phyloP scores from a whole-genome alignment of 2,797 vertebrate genomes.

The Balearica regulorum region DNA sequence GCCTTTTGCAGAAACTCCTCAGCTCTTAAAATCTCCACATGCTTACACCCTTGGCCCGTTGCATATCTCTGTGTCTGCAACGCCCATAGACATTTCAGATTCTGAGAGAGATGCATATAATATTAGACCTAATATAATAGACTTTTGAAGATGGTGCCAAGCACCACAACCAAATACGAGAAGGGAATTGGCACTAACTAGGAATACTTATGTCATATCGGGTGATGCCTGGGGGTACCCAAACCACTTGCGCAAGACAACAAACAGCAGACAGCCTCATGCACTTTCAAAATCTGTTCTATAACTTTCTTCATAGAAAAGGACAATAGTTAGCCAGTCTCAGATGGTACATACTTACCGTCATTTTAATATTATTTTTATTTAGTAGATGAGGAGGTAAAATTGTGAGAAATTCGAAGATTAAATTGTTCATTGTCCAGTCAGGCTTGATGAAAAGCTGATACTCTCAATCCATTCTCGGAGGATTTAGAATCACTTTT shows the following conservation, averaged over 20 bases:
- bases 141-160: neutral
- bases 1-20: slow-evolving; percentile 10
- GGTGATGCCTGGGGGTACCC: neutral
- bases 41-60: neutral
- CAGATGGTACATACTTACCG: neutral
- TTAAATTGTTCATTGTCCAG: neutral
- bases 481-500: neutral
- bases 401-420: neutral
- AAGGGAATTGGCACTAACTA: neutral
- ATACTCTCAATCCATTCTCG: neutral
- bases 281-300: neutral
- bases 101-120: neutral
- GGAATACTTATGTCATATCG: neutral
- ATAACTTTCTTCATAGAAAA: neutral
- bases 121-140: neutral
- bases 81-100: neutral
- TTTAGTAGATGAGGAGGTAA: neutral
- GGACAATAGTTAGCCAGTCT: neutral
- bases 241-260: neutral
- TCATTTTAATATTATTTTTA: neutral
- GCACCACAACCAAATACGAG: neutral
- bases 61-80: neutral
- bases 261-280: rapidly evolving
- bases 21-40: neutral
- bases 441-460: neutral